Base-by-base conservation (phyloP, 2,113 vertebrate genomes). In the Eulemur macaco region DNA sequence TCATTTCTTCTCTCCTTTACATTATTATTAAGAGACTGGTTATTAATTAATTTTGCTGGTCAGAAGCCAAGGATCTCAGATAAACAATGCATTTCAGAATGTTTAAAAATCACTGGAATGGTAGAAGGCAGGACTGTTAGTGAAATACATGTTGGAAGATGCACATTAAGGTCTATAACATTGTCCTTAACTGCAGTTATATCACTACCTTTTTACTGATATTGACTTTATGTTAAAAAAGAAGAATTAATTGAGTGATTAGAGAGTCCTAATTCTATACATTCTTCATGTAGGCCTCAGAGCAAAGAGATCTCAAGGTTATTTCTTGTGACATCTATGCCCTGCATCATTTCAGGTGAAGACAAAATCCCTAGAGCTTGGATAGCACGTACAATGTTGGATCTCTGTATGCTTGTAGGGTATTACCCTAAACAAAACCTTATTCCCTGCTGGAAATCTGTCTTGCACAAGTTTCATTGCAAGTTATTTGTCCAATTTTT, bases 401-500 rank as follows among this genome's bases (percentile, higher is more conserved):
- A 45, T 63, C 23, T 63, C 58, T 50, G 1, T 8, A 6, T n/a
- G 6, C 15, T 47, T 50, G 7, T 18, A 85, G 45, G 31, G 12
- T 39, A 45, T 76, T 39, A 52, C 73, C 42, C 17, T 90, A 42
- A 95, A 92, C 2, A 27, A 90, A 94, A 80, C 6, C 12, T 80
- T 77, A 54, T 54, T 13, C 45, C 12, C 31, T 50, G 29, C 34
- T 88, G 74, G 64, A 86, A 91, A 66, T 85, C 34, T 47, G 8
- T 58, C 27, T 69, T 34, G 15, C 27, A 54, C 17, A 95, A 64
- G 21, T 93, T 93, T 81, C 39, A 63, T 82, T 92, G 23, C 64
- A 31, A 93, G 66, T 87, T 92, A 42, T 96, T 45, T 25, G 2
- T 92, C 64, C 52, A 74, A 50, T 95, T 94, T 87, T 81, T 95